Evolutionary conservation across 2,888 invertebrate species (phyloP).

Genomic region (Thyatira batis): DNA sequence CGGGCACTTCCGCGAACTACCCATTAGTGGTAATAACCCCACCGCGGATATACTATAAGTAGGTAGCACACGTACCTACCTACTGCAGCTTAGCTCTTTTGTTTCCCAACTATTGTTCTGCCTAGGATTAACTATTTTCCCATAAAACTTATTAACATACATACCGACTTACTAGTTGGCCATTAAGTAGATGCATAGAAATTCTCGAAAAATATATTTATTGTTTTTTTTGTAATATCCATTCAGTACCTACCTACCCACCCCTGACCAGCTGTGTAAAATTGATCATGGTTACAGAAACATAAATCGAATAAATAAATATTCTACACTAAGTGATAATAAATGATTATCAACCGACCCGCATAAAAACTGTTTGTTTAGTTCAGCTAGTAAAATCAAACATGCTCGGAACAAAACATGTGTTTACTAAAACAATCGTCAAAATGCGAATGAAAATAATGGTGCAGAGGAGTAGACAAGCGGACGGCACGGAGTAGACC

Average conservation of each 20-base stretch:
- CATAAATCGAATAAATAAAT: not conserved
- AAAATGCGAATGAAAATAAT: not conserved
- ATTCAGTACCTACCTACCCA: no score
- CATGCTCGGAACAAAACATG: not conserved
- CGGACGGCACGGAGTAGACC: constrained; percentile 2
- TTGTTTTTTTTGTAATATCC: not conserved
- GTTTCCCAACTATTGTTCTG: not conserved
- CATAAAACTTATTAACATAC: constrained; percentile 1
- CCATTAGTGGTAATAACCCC: constrained; percentile 7
- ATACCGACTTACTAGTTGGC: not conserved
- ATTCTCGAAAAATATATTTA: no score
- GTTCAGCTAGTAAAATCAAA: not conserved
- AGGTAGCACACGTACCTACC: not conserved
- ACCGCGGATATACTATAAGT: not conserved
- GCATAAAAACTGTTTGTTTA: not conserved
- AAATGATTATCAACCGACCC: not conserved
- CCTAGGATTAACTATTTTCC: constrained; percentile 1
- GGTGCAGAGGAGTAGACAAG: constrained; percentile 7
- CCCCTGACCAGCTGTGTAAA: no score
- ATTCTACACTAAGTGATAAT: not conserved
- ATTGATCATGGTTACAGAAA: not conserved
- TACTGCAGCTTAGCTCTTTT: not conserved
- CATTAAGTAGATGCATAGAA: not conserved
- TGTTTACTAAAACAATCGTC: not conserved
- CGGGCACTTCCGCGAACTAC: constrained; percentile 4